Evolutionary conservation across 1,140 invertebrate species (phyloP).

Genomic region (Drosophila tristis): DNA sequence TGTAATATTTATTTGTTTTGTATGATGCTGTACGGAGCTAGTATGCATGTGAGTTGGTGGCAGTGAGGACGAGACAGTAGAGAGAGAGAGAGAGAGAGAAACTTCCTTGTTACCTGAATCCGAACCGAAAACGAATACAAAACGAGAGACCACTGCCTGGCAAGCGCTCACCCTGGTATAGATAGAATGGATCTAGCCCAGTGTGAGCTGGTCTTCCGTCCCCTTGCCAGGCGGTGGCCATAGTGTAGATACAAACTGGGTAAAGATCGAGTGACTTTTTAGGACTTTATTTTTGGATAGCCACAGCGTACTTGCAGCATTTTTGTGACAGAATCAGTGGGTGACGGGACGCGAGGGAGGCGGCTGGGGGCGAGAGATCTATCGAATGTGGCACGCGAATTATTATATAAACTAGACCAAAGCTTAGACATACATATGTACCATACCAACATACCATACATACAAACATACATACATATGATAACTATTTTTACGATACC

Average conservation of each 20-base stretch:
- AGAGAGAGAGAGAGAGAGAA: not conserved
- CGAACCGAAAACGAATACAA: conserved; percentile 18
- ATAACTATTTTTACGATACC: conserved; percentile 59
- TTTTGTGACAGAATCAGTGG: conserved; percentile 22
- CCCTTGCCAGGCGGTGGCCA: not conserved
- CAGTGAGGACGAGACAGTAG: conserved; percentile 20
- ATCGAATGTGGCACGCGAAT: conserved; percentile 53
- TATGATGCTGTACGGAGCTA: conserved; percentile 18
- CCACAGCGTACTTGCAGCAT: conserved; percentile 33
- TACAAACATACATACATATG: conserved; percentile 45
- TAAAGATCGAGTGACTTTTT: conserved; percentile 30
- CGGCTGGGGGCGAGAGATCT: not conserved
- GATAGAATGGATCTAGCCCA: no score
- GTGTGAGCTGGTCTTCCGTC: not conserved
- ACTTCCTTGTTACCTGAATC: conserved; percentile 45
- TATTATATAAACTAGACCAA: conserved; percentile 75
- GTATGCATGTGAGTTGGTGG: conserved; percentile 55
- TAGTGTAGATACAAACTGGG: conserved; percentile 10
- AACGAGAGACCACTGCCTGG: not conserved
- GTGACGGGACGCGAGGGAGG: not conserved
- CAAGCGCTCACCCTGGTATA: not conserved
- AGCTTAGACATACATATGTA: conserved; percentile 71
- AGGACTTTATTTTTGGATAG: conserved; percentile 47
- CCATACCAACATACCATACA: conserved; percentile 24
- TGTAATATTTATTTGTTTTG: conserved; percentile 79